Evolutionary conservation across 2,113 vertebrate species (phyloP).

Genomic region (Craseonycteris thonglongyai): DNA sequence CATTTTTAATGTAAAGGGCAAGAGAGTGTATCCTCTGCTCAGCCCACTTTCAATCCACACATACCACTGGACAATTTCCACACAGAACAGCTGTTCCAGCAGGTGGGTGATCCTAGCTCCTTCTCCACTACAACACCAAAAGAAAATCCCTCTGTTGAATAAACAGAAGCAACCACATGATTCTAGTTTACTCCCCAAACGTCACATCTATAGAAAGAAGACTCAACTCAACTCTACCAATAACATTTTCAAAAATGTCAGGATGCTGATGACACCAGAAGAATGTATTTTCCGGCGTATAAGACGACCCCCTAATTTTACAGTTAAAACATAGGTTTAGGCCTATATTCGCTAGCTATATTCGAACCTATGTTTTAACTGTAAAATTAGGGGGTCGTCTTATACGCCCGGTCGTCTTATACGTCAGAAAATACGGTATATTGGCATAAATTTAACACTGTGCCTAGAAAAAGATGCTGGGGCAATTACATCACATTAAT

Average conservation of each 20-base stretch:
- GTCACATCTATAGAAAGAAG: background rate
- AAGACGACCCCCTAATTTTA: too few relatives aligned
- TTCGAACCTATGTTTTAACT: too few relatives aligned
- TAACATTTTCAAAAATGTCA: background rate
- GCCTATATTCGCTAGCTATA: too few relatives aligned
- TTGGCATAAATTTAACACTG: background rate
- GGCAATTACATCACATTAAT: rapidly evolving
- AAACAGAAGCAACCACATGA: background rate
- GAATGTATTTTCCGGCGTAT: background rate
- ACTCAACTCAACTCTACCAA: background rate
- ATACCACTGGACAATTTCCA: background rate
- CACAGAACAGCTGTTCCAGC: background rate
- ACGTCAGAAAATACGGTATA: too few relatives aligned
- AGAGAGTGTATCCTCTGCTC: background rate
- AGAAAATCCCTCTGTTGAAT: background rate
- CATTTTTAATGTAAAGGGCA: background rate
- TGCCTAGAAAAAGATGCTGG: background rate
- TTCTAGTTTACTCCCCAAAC: background rate
- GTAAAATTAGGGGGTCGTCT: too few relatives aligned
- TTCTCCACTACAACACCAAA: background rate
- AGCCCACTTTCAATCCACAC: background rate
- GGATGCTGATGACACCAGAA: background rate
- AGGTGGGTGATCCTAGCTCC: background rate
- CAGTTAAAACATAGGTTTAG: too few relatives aligned
- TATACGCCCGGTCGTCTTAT: too few relatives aligned